Evolutionary conservation across 2,888 invertebrate genomes (phyloP), one percentile per base, ranked within the genome.

Genomic region (Shargacucullia verbasci): DNA sequence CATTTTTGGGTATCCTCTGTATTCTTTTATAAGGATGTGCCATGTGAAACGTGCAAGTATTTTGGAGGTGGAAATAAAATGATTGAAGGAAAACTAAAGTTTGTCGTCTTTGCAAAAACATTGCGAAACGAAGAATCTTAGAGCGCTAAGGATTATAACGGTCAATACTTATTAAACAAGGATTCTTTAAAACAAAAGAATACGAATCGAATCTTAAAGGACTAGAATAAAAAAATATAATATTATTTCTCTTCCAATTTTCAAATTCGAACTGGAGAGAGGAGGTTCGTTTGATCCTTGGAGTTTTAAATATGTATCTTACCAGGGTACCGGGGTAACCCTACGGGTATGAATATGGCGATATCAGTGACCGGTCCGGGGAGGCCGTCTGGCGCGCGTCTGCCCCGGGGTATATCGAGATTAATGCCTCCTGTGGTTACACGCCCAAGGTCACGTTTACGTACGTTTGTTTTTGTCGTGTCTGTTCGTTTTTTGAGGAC

Each of bases 391-490:
- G 79, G 73, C 76, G 56, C 64, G 66, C 69, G 79, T 78, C 76
- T 76, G 75, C 65, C 63, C 48, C 56, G 41, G 54, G 70, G 65
- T 59, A 58, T 58, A 72, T 63, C 62, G 68, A 78, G 76, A 78
- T 78, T 77, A 78, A 78, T 78, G 76, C 78, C 76, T 76, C 74
- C 70, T 70, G 72, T 74, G 78, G 78, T 63, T 65, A 65, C 59
- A 60, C 68, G 70, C 34, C 58, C 70, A 76, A 76, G 76, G 76
- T 73, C 78, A 67, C 55, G 65, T 57, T 61, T 66, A 73, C 72
- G 75, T 74, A 72, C 70, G 75, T 74, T 74, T 76, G 70, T 76
- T 73, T 69, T 65, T 57, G 62, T 61, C 70, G 55, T 53, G 38
- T 14, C 31, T 39, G 34, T 40, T 47, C 49, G 40, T 53, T 61